Conservation (phyloP, 2,888 invertebrate genomes). For the Amphipoea oculea region DNA sequence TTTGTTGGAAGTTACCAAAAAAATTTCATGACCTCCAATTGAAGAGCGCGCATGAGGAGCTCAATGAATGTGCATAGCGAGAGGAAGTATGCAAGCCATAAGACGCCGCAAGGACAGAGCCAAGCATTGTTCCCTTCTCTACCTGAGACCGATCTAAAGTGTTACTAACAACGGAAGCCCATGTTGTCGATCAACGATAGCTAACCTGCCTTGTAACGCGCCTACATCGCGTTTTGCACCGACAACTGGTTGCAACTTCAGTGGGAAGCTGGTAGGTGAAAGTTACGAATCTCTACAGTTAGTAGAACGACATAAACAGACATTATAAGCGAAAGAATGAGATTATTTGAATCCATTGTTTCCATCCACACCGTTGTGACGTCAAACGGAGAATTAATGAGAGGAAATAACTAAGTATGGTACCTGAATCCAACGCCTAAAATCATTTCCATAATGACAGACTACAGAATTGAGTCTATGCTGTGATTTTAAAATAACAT, state of each 20-base stretch:
- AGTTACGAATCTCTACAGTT: constrained; percentile 53
- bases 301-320: constrained; percentile 31
- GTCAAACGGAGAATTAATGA: constrained; percentile 40
- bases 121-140: constrained; percentile 52
- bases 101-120: constrained; percentile 55
- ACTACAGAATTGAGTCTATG: constrained; percentile 14
- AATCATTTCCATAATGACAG: constrained; percentile 27
- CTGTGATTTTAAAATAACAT: constrained; percentile 40
- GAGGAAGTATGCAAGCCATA: constrained; percentile 35
- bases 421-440: not conserved
- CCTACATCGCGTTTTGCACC: constrained; percentile 53
- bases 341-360: constrained; percentile 43
- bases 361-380: constrained; percentile 36
- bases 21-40: constrained; percentile 5
- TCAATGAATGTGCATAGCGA: constrained; percentile 26
- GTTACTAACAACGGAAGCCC: constrained; percentile 47
- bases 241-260: constrained; percentile 49
- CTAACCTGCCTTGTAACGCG: constrained; percentile 41
- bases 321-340: constrained; percentile 24
- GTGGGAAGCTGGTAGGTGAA: constrained; percentile 61
- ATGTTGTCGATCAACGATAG: constrained; percentile 44
- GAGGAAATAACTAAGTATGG: constrained; percentile 1
- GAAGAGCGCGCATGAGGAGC: constrained; percentile 20
- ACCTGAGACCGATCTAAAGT: constrained; percentile 40
- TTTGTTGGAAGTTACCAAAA: constrained; percentile 5